Percentiles rank a stretch among this genome's conserved stretches.
phyloP scores from a whole-genome alignment of 2,797 vertebrate genomes.

The Liparis tanakae region DNA sequence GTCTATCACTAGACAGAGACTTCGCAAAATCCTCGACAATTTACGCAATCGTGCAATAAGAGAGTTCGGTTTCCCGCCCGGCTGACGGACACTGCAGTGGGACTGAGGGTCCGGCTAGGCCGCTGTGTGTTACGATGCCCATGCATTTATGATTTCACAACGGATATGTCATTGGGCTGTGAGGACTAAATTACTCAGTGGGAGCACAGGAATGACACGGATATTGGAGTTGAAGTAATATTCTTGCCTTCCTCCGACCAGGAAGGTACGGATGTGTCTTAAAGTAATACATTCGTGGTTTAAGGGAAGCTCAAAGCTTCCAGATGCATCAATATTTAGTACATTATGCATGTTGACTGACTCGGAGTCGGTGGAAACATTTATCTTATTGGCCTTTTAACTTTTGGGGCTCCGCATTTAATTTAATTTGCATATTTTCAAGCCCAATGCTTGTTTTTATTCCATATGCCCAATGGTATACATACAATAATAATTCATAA shows the following conservation, averaged over 20 bases:
- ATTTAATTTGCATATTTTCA: constrained; percentile 19
- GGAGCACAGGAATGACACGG: constrained; percentile 16
- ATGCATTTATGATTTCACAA: constrained; percentile 70
- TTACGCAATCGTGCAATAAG: constrained; percentile 1
- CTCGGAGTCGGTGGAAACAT: constrained; percentile 4
- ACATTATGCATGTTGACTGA: background rate
- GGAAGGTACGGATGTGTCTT: constrained; percentile 50
- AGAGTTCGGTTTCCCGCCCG: constrained; percentile 4
- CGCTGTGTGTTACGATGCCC: constrained; percentile 60
- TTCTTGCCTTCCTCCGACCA: constrained; percentile 46
- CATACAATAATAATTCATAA: constrained; percentile 53
- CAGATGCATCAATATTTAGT: constrained; percentile 7
- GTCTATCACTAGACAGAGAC: constrained; percentile 20
- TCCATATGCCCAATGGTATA: constrained; percentile 94
- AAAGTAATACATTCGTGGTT: background rate
- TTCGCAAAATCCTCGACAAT: constrained; percentile 34
- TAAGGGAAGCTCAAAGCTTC: background rate
- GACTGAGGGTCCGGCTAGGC: constrained; percentile 72
- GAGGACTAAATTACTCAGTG: constrained; percentile 57
- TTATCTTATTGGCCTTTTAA: background rate
- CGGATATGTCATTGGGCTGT: constrained; percentile 84
- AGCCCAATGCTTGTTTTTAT: constrained; percentile 33
- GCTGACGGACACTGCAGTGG: constrained; percentile 78
- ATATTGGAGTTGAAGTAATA: constrained; percentile 12
- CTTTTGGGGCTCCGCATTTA: background rate